Conservation (phyloP, 2,797 vertebrate genomes). For the Liasis olivaceus region DNA sequence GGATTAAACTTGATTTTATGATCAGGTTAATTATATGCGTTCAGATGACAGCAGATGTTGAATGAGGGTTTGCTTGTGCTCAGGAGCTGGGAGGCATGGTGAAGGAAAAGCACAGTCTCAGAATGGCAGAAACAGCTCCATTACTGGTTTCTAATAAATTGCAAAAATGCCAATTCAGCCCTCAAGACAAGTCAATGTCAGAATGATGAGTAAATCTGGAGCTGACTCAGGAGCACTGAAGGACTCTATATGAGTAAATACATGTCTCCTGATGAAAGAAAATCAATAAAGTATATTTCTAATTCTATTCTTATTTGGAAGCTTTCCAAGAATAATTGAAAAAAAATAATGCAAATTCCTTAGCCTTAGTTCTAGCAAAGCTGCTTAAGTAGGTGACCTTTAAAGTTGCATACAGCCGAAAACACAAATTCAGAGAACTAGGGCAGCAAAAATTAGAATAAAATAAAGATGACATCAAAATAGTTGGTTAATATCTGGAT, state of each 20-base stretch:
- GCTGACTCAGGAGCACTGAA: not conserved
- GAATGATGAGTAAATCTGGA: not conserved
- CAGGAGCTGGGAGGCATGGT: not conserved
- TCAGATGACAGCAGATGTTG: not conserved
- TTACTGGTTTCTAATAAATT: not conserved
- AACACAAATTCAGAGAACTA: not conserved
- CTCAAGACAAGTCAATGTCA: not conserved
- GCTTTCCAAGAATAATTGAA: not conserved
- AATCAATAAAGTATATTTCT: not conserved
- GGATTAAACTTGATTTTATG: not conserved
- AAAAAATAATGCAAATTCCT: not conserved
- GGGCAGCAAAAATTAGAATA: not conserved
- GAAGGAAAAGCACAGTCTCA: not conserved
- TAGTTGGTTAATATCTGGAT: not conserved
- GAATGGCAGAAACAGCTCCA: not conserved
- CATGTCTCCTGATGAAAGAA: not conserved
- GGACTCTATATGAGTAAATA: not conserved
- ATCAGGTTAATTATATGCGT: not conserved
- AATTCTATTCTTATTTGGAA: not conserved
- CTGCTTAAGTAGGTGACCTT: slow-evolving; percentile 2
- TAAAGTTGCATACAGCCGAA: slow-evolving; percentile 1
- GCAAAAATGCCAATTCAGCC: not conserved
- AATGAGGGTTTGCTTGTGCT: not conserved
- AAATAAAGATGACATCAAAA: not conserved
- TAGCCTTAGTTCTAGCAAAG: not conserved